Base-by-base conservation (phyloP, 2,888 invertebrate genomes). In the Synanthedon vespiformis region DNA sequence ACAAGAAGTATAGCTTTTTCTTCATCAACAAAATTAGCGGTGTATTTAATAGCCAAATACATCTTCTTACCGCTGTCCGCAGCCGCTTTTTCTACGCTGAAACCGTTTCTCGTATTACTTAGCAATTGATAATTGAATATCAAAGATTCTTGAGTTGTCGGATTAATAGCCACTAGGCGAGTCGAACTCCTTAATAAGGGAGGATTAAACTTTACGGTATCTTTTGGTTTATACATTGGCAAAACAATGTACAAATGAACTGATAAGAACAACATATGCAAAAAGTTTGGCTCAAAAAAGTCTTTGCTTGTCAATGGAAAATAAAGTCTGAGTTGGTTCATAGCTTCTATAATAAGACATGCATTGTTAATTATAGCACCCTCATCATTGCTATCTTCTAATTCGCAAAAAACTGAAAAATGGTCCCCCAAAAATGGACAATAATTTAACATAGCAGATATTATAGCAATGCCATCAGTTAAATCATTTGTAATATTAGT, bases 231-330 rank as follows among this genome's bases (percentile, higher is more conserved):
- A 53, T 83, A 89, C 68, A 85, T 84, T 2, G 90, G 90, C 40
- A 92, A 67, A 5, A 80, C 76, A 5, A 88, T 79, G 61, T 89
- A 91, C 18, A 92, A 72, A 68, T 89, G 88, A 40, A 81, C 72
- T 1, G 89, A 80, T 49, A 91, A 68, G 75, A 92, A 89, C 13
- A 91, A 55, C 88, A 91, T 90, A 58, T 90, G 88, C 47, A 91
- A 68, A 56, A 78, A 77, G 68, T 89, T 90, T 0, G 90, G 89
- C 18, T 80, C 52, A 1, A 88, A 66, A 53, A 92, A 88, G 55
- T 90, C 88, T 51, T 68, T 70, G 14, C 90, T 89, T 13, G 63
- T 71, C 49, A 91, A 60, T 4, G 89, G 82, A 62, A 90, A 90
- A 58, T 89, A 89, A 3, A 91, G 70, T 50, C 85, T 80, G 41